Conservation (phyloP, 2,113 vertebrate genomes). For the Planiliza haematocheilus region DNA sequence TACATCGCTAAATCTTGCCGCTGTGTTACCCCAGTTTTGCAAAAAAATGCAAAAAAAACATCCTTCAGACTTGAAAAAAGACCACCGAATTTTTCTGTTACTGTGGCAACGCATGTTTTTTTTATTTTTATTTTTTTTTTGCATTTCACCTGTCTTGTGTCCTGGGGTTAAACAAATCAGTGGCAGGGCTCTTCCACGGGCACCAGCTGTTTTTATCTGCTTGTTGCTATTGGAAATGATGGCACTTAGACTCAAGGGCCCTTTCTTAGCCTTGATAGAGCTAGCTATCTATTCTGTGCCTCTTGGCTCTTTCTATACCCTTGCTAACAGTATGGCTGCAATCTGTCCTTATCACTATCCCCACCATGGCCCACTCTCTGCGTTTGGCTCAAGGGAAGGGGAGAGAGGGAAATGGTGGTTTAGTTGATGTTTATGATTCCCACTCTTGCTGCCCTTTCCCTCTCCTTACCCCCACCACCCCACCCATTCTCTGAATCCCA, state of each 20-base stretch:
- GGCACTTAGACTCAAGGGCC: constrained; percentile 63
- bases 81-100: constrained; percentile 16
- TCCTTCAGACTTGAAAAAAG: constrained; percentile 9
- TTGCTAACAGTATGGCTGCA: constrained; percentile 57
- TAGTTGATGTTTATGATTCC: constrained; percentile 65
- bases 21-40: not conserved
- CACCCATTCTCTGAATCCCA: constrained; percentile 46
- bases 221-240: constrained; percentile 73
- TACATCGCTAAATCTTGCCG: not conserved
- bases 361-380: constrained; percentile 40
- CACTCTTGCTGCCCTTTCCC: constrained; percentile 37
- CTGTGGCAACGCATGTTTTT: constrained; percentile 45
- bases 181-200: constrained; percentile 52
- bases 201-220: constrained; percentile 71
- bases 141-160: constrained; percentile 51
- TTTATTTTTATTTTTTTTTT: constrained; percentile 25
- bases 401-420: constrained; percentile 31
- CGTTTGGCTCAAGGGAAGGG: constrained; percentile 48
- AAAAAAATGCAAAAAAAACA: not conserved
- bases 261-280: constrained; percentile 65
- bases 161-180: constrained; percentile 73
- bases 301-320: constrained; percentile 62
- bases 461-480: constrained; percentile 28
- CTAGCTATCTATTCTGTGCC: constrained; percentile 62
- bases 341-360: constrained; percentile 67